Evolutionary conservation across 92 coral and sea anemone genomes (phyloP).

Genomic region (Parazoanthus atlanticus): DNA sequence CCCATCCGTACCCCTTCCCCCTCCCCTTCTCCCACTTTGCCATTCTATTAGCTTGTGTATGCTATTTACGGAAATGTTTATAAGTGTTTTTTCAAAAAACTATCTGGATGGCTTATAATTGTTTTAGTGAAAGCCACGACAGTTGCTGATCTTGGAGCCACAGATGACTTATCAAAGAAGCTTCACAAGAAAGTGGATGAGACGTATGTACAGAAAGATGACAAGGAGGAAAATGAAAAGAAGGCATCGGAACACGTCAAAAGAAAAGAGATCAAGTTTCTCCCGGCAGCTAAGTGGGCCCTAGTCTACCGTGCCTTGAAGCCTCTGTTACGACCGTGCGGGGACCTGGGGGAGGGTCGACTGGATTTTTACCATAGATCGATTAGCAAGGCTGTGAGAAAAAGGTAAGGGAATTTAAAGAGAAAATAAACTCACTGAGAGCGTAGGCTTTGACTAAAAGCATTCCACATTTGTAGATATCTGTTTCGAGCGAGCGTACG

Average conservation of each 20-base stretch:
- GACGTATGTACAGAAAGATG: constrained; percentile 75
- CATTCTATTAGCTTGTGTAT: too few species aligned
- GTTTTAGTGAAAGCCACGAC: background rate
- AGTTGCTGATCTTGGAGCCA: background rate
- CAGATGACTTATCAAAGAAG: constrained; percentile 67
- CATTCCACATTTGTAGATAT: background rate
- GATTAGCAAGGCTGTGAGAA: constrained; percentile 94
- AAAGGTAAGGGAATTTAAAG: constrained; percentile 64
- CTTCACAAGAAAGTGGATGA: constrained; percentile 90
- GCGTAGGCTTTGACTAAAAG: background rate
- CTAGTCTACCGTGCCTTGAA: constrained; percentile 96
- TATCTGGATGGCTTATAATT: background rate
- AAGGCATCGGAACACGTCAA: constrained; percentile 18
- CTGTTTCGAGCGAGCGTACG: too few species aligned
- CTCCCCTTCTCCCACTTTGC: too few species aligned
- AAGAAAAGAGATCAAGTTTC: constrained; percentile 66
- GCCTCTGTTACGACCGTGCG: constrained; percentile 96
- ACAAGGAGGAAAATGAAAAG: background rate
- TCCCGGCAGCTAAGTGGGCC: constrained; percentile 98
- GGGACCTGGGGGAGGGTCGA: constrained; percentile 99
- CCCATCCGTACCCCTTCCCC: too few species aligned
- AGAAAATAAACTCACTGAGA: background rate
- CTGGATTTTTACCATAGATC: constrained; percentile 98
- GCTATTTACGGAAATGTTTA: too few species aligned
- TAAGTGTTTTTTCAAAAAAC: background rate